Conservation (phyloP, 2,888 invertebrate species). For the Dicyrtomina minuta region DNA sequence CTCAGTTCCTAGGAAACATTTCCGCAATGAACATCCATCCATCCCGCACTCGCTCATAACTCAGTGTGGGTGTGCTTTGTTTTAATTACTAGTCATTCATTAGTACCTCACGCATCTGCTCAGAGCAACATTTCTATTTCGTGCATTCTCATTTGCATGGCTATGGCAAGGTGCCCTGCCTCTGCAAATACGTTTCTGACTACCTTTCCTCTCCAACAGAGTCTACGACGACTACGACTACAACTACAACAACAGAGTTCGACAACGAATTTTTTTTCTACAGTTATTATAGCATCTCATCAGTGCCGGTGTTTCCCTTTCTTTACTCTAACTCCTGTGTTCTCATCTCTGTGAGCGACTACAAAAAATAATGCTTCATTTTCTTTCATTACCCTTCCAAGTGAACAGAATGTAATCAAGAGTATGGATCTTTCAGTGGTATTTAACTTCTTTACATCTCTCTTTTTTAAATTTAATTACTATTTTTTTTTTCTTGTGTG, state of each 20-base stretch:
- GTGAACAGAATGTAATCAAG: too few relatives aligned
- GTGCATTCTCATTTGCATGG: slow-evolving; percentile 28
- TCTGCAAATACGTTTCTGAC: slow-evolving; percentile 17
- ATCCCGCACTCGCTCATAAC: slow-evolving; percentile 33
- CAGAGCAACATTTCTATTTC: slow-evolving; percentile 38
- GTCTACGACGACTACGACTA: slow-evolving; percentile 2
- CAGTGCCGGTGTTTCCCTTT: slow-evolving; percentile 2
- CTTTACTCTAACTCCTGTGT: background rate
- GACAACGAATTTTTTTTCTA: slow-evolving; percentile 5
- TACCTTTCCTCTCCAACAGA: slow-evolving; percentile 10
- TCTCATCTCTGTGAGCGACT: background rate
- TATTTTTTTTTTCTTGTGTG: too few relatives aligned
- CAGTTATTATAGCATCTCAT: background rate
- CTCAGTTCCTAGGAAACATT: slow-evolving; percentile 27
- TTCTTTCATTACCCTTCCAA: too few relatives aligned
- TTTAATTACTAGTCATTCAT: slow-evolving; percentile 54
- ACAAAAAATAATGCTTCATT: too few relatives aligned
- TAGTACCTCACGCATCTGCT: slow-evolving; percentile 52
- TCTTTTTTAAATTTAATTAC: too few relatives aligned
- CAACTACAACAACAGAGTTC: too few relatives aligned
- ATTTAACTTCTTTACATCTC: background rate
- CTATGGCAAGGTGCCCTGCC: slow-evolving; percentile 24
- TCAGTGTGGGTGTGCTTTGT: slow-evolving; percentile 52
- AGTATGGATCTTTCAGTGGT: slow-evolving; percentile 7
- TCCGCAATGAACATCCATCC: slow-evolving; percentile 34